Percentiles rank a stretch among this genome's conserved stretches.
phyloP scores from a whole-genome alignment of 2,888 invertebrate genomes.

The Drosophila neotestacea region DNA sequence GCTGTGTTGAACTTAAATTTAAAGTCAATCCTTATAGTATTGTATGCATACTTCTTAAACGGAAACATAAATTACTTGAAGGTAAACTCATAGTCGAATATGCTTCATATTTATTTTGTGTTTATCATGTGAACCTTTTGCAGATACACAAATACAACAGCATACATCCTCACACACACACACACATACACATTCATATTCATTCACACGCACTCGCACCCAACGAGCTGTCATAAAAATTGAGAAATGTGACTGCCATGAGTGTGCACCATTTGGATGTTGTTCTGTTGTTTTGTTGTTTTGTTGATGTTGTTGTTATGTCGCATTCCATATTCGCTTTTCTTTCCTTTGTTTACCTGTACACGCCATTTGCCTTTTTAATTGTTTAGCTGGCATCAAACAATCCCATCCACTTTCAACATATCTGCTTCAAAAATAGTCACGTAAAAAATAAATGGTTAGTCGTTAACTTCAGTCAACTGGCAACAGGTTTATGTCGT shows the following conservation, averaged over 20 bases:
- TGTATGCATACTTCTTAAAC: not conserved
- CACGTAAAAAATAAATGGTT: constrained; percentile 20
- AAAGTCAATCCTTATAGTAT: not conserved
- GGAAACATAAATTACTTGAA: not conserved
- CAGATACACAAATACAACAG: constrained; percentile 20
- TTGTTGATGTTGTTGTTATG: constrained; percentile 10
- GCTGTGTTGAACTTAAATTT: not conserved
- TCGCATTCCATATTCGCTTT: constrained; percentile 6
- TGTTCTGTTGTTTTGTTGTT: constrained; percentile 19
- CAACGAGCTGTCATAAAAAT: constrained; percentile 72
- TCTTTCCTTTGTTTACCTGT: constrained; percentile 18
- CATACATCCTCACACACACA: constrained; percentile 7
- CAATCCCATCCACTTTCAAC: constrained; percentile 23
- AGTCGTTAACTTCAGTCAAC: constrained; percentile 33
- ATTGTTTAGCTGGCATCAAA: constrained; percentile 48
- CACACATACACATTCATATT: not conserved
- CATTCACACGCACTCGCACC: constrained; percentile 6
- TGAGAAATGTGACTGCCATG: constrained; percentile 65
- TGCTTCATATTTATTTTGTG: not conserved
- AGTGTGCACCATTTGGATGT: constrained; percentile 61
- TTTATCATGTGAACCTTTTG: constrained; percentile 21
- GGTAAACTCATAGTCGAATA: constrained; percentile 14
- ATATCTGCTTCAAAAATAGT: constrained; percentile 1
- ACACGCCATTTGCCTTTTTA: constrained; percentile 54
- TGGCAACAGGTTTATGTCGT: constrained; percentile 41